Conservation (phyloP, 2,113 vertebrate species). For the Hiodon tergisus region DNA sequence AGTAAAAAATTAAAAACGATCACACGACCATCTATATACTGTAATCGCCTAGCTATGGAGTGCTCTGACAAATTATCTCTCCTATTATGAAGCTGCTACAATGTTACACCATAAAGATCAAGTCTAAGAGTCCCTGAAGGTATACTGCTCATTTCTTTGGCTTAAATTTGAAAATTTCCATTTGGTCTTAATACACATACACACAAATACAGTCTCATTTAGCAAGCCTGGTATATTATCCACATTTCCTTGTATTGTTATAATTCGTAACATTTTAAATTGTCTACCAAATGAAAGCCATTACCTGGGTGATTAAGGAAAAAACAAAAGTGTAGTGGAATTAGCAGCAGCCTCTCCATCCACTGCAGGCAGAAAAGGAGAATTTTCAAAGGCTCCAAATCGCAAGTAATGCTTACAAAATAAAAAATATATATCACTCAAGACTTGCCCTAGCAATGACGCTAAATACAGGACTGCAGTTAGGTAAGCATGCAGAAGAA, state of each 20-base stretch:
- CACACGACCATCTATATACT: too few relatives aligned
- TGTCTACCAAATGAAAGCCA: neutral
- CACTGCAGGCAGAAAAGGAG: neutral
- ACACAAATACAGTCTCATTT: neutral
- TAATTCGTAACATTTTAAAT: neutral
- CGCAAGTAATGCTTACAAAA: neutral
- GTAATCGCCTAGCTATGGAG: neutral
- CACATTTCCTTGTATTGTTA: too few relatives aligned
- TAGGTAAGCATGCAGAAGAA: neutral
- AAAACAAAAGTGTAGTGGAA: neutral
- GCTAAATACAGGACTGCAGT: neutral
- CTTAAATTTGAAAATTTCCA: neutral
- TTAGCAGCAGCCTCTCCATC: neutral
- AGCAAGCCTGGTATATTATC: neutral
- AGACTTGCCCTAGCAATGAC: neutral
- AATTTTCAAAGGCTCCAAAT: constrained; percentile 2
- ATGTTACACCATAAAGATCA: neutral
- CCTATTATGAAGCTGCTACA: neutral
- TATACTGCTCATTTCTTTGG: neutral
- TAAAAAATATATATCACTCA: neutral
- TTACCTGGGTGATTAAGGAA: neutral
- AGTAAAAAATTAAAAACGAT: neutral
- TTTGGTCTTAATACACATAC: neutral
- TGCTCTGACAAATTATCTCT: neutral
- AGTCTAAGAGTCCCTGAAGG: neutral